Conservation (phyloP, 2,888 invertebrate species). For the Macaria notata region DNA sequence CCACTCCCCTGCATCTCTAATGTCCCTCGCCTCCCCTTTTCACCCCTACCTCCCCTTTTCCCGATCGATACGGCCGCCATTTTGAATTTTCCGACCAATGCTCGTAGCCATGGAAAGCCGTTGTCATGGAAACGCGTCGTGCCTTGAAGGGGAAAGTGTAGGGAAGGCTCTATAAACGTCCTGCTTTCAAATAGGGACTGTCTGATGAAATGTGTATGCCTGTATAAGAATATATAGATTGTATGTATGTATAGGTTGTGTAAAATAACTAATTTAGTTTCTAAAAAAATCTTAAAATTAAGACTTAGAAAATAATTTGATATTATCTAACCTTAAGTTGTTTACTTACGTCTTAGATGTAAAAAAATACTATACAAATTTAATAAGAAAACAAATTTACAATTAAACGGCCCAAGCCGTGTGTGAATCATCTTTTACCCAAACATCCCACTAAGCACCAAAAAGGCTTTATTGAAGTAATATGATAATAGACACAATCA, state of each 20-base stretch:
- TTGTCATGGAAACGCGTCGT: conserved; percentile 63
- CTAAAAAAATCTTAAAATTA: no score
- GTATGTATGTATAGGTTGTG: no score
- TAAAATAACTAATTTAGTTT: no score
- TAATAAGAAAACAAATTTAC: no score
- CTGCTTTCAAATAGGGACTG: conserved; percentile 33
- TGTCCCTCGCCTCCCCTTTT: conserved; percentile 46
- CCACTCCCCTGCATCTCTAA: conserved; percentile 44
- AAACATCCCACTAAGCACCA: conserved; percentile 27
- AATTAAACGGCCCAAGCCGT: background rate
- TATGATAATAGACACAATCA: conserved; percentile 34
- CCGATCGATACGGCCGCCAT: conserved; percentile 78
- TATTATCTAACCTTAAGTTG: no score
- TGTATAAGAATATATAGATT: no score
- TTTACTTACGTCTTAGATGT: no score
- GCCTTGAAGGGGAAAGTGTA: conserved; percentile 70
- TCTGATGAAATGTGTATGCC: conserved; percentile 17
- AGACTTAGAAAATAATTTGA: no score
- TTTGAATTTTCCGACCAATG: conserved; percentile 82
- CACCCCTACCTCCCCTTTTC: conserved; percentile 49
- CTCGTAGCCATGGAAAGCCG: conserved; percentile 73
- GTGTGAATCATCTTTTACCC: conserved; percentile 2
- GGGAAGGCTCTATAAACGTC: conserved; percentile 58
- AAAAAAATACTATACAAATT: background rate
- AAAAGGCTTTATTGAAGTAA: conserved; percentile 27